A percentile compares a stretch with the other conserved stretches of the same genome.
phyloP scores from a whole-genome alignment of 2,113 vertebrate genomes.

The Hippocampus guttulatus region DNA sequence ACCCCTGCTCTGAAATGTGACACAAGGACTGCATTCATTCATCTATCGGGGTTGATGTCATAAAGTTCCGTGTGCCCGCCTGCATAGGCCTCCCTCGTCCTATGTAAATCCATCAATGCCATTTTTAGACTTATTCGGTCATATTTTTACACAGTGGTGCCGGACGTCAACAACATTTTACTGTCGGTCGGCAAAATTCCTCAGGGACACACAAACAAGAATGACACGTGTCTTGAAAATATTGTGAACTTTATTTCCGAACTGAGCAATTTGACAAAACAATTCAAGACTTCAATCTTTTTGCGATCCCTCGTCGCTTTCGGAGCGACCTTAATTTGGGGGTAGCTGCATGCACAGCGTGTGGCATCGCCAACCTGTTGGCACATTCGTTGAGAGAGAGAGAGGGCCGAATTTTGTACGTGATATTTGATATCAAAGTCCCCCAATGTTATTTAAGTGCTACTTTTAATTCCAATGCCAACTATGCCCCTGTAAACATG shows the following conservation, averaged over 20 bases:
- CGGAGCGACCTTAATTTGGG: slow-evolving; percentile 22
- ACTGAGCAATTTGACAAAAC: slow-evolving; percentile 56
- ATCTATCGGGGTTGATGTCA: neutral
- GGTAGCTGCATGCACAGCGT: slow-evolving; percentile 26
- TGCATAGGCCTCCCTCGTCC: slow-evolving; percentile 8
- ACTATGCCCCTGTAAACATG: slow-evolving; percentile 29
- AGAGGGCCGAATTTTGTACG: neutral
- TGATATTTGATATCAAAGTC: neutral
- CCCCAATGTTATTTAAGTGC: slow-evolving; percentile 2
- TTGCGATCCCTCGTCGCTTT: slow-evolving; percentile 9
- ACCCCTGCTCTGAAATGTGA: neutral
- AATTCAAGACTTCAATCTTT: slow-evolving; percentile 42
- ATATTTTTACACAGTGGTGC: too few species aligned
- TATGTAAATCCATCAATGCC: slow-evolving; percentile 16
- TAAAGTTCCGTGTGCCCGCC: neutral
- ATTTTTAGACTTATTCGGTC: neutral
- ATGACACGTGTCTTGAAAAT: slow-evolving; percentile 66
- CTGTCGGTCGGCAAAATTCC: neutral
- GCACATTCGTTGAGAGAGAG: neutral
- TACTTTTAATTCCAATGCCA: neutral
- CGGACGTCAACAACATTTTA: too few species aligned
- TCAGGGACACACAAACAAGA: slow-evolving; percentile 9
- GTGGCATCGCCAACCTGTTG: slow-evolving; percentile 5
- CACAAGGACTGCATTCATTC: neutral
- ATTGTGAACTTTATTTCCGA: slow-evolving; percentile 67